Percentiles rank a stretch among this genome's conserved stretches.
phyloP scores from a whole-genome alignment of 2,888 invertebrate species.

The Latrodectus elegans region DNA sequence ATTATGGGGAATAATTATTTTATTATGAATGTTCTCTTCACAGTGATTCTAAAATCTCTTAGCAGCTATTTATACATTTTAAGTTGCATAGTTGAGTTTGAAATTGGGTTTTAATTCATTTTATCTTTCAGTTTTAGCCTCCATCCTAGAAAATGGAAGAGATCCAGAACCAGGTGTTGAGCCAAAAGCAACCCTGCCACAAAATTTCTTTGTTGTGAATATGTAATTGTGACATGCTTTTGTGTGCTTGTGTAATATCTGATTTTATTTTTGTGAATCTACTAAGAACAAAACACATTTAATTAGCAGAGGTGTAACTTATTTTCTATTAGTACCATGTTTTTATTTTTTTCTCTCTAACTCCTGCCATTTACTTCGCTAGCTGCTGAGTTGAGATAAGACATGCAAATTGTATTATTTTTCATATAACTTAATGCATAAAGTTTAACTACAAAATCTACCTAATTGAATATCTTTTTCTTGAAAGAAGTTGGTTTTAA shows the following conservation, averaged over 20 bases:
- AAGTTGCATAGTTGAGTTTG: background rate
- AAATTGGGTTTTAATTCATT: background rate
- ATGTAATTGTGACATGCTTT: constrained; percentile 52
- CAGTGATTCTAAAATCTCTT: too few species aligned
- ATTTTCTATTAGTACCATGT: background rate
- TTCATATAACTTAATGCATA: background rate
- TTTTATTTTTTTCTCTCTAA: background rate
- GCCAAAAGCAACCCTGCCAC: constrained; percentile 54
- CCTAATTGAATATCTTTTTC: too few species aligned
- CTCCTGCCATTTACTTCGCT: constrained; percentile 39
- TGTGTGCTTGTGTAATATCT: constrained; percentile 7
- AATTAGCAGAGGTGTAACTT: constrained; percentile 54
- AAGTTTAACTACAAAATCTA: too few species aligned
- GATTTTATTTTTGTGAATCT: constrained; percentile 29
- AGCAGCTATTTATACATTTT: background rate
- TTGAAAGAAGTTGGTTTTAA: too few species aligned
- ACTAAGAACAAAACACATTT: constrained; percentile 59
- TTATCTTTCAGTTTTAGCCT: constrained; percentile 47
- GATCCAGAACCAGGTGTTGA: constrained; percentile 65
- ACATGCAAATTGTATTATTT: background rate
- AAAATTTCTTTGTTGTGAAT: constrained; percentile 67
- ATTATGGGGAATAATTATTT: too few species aligned
- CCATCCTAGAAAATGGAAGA: constrained; percentile 62
- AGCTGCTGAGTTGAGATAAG: constrained; percentile 40
- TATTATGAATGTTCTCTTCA: too few species aligned